phyloP scores from a whole-genome alignment of 2,113 vertebrate genomes.

The Dromaius novaehollandiae region DNA sequence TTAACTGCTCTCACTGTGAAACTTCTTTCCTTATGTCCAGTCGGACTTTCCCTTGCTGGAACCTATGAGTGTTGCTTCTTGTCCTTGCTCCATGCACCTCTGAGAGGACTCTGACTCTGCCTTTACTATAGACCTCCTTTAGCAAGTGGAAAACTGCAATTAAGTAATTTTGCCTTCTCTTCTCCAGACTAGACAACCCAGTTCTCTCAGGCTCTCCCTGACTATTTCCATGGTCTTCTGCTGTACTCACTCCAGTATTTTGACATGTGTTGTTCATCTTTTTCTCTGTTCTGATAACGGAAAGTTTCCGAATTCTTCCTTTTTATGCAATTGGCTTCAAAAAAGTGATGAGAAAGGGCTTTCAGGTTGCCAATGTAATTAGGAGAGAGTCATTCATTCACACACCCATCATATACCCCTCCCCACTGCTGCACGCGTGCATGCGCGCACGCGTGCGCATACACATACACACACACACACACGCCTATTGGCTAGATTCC shows the following conservation, averaged over 20 bases:
- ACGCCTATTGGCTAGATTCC: background rate
- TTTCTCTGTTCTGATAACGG: background rate
- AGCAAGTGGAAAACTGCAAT: background rate
- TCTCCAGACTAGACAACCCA: background rate
- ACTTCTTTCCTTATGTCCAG: background rate
- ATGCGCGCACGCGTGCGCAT: too few relatives aligned
- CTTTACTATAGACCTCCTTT: background rate
- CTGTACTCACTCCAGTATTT: background rate
- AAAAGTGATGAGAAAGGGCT: background rate
- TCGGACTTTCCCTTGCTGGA: background rate
- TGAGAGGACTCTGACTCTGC: background rate
- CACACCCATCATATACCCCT: background rate
- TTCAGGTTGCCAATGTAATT: background rate
- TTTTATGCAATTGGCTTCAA: background rate
- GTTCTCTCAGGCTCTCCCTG: background rate
- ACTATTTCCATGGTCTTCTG: background rate
- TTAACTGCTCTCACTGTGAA: background rate
- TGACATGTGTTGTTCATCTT: fast-evolving
- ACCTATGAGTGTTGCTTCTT: background rate
- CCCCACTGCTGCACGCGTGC: background rate
- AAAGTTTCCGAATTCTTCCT: background rate
- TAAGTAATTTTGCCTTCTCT: background rate
- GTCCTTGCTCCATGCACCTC: background rate
- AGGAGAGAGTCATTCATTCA: background rate
- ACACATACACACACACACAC: background rate